Conservation (phyloP, 2,888 invertebrate genomes). For the Eueremaeus valkanovi region DNA sequence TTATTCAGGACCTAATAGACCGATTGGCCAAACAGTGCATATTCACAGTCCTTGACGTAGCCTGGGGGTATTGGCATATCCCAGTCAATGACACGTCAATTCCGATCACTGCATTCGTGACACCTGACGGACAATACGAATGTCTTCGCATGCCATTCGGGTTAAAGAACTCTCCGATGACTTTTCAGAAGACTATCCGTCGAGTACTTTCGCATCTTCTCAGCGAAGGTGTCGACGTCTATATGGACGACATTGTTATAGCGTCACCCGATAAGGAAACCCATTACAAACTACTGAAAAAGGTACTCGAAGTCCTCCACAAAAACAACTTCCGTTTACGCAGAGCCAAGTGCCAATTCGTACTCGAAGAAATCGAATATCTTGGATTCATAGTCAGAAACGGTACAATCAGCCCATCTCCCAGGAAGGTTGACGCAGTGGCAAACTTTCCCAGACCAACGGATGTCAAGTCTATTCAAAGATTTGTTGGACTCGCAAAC, state of each 20-base stretch:
- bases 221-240: background rate
- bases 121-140: background rate
- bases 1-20: background rate
- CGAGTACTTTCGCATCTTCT: too few relatives aligned
- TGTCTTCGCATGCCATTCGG: background rate
- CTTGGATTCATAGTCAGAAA: background rate
- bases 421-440: background rate
- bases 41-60: background rate
- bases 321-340: background rate
- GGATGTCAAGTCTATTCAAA: background rate
- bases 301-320: background rate
- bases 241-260: background rate
- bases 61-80: background rate
- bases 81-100: background rate
- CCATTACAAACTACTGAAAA: background rate
- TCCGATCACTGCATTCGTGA: background rate
- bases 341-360: background rate
- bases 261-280: background rate
- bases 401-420: background rate
- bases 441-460: background rate
- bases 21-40: background rate
- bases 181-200: background rate
- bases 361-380: background rate
- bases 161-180: background rate
- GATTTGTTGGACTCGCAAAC: slow-evolving; percentile 6